phyloP scores from a whole-genome alignment of 2,113 vertebrate species.

The Alaudala cheleensis region DNA sequence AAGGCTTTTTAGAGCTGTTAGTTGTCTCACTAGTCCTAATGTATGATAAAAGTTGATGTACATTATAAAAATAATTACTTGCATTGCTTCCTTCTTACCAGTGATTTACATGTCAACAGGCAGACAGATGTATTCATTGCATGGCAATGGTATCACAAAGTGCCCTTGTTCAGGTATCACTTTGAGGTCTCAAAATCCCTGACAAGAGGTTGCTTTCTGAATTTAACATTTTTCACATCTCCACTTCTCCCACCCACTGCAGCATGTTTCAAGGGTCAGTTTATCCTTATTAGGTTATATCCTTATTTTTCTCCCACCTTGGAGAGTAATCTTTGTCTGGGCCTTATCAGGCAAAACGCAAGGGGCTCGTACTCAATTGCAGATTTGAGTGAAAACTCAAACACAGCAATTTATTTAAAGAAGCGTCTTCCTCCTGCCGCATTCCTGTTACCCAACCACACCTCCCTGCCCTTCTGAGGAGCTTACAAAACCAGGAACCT shows the following conservation, averaged over 20 bases:
- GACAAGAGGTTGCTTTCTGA: not conserved
- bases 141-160: not conserved
- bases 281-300: not conserved
- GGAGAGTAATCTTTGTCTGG: not conserved
- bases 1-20: not conserved
- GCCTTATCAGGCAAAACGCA: not conserved
- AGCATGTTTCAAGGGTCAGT: not conserved
- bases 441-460: conserved; percentile 32
- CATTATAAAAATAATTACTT: not conserved
- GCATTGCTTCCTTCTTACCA: not conserved
- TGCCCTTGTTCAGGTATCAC: not conserved
- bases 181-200: not conserved
- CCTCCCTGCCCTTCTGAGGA: not conserved
- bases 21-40: not conserved
- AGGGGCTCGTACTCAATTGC: not conserved
- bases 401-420: not conserved
- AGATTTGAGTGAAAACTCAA: not conserved
- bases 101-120: not conserved
- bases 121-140: not conserved
- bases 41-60: not conserved
- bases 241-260: not conserved
- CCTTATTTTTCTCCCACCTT: not conserved
- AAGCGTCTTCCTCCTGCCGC: not conserved
- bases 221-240: not conserved
- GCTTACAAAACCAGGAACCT: conserved; percentile 46